A percentile compares a stretch with the other conserved stretches of the same genome.
Evolutionary conservation across 2,797 vertebrate species (phyloP).

Genomic region (Protonibea diacanthus): DNA sequence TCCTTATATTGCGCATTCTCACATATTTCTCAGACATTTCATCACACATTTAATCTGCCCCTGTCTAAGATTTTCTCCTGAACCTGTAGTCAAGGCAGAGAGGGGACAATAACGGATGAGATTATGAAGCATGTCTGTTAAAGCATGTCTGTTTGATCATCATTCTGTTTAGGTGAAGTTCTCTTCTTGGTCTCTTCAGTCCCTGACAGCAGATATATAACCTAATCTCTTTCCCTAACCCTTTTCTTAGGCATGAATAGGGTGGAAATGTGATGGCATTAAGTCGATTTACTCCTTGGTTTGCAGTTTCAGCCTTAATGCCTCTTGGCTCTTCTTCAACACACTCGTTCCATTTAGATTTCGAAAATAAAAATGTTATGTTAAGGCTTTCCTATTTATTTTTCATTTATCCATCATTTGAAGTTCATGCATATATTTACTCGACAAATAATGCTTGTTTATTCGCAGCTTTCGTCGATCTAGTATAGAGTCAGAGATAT

Average conservation of each 20-base stretch:
- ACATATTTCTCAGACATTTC: constrained; percentile 86
- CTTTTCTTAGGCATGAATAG: constrained; percentile 86
- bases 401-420: constrained; percentile 83
- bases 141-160: constrained; percentile 88
- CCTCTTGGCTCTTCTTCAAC: constrained; percentile 85
- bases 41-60: constrained; percentile 86
- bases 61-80: constrained; percentile 81
- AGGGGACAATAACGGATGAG: constrained; percentile 80
- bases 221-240: constrained; percentile 85
- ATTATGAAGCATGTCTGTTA: constrained; percentile 87
- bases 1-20: constrained; percentile 76
- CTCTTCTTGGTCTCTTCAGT: constrained; percentile 83
- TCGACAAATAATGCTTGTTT: constrained; percentile 83
- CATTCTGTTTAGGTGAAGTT: constrained; percentile 85
- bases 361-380: constrained; percentile 82
- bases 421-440: constrained; percentile 84
- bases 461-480: constrained; percentile 78
- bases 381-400: constrained; percentile 81
- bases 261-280: constrained; percentile 86
- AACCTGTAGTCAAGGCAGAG: constrained; percentile 82
- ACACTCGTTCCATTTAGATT: constrained; percentile 82
- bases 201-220: constrained; percentile 86
- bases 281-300: constrained; percentile 88
- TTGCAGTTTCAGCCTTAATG: constrained; percentile 85
- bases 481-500: constrained; percentile 69